Base-by-base conservation (phyloP, 2,888 invertebrate genomes). In the Gerris lacustris region DNA sequence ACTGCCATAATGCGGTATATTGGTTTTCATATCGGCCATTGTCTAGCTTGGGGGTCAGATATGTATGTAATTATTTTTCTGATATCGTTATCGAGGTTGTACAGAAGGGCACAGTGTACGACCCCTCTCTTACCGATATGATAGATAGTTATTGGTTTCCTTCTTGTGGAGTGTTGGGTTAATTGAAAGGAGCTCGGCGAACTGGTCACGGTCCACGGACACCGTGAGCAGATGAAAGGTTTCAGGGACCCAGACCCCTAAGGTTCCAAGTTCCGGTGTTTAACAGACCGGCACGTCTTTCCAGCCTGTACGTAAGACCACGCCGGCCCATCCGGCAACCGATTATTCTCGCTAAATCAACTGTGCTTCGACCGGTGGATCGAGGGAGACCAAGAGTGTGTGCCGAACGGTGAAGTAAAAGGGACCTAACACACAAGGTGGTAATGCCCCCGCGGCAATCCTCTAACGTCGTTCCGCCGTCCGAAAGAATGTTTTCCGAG, bases 91-190 rank as follows among this genome's bases (percentile, higher is more conserved):
- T 15, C 15, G 55, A 11, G 9, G 55, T 55, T 55, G 11, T 55
- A 55, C 55, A 11, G 55, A 11, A 55, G 55, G 55, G 55, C 15
- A 55, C 15, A 31, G 31, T 31, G 31, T 55, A 55, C 15, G 55
- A 55, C 55, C 55, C 55, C 55, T 55, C 9, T 31, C 4, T 31
- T 31, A 31, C 31, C 31, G 55, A 9, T 55, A 55, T 55, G 55
- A 55, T 55, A 55, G 55, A 55, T 55, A 55, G 55, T 55, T 55
- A 55, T 55, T 55, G 55, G 55, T 55, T 55, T 55, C 55, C 55
- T 55, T 55, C 55, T 31, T 31, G 31, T 11, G 55, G 55, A 15
- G 55, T 55, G 55, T 15, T 55, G 55, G 55, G 55, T 55, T 55
- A 55, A 55, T 55, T 55, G 55, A 55, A 55, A 55, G 55, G 15